These are phyloP conservation scores for Cardiocondyla obscurior DNA, from an alignment of 1,140 invertebrate genomes.

Conservation along the genomic window DNA sequence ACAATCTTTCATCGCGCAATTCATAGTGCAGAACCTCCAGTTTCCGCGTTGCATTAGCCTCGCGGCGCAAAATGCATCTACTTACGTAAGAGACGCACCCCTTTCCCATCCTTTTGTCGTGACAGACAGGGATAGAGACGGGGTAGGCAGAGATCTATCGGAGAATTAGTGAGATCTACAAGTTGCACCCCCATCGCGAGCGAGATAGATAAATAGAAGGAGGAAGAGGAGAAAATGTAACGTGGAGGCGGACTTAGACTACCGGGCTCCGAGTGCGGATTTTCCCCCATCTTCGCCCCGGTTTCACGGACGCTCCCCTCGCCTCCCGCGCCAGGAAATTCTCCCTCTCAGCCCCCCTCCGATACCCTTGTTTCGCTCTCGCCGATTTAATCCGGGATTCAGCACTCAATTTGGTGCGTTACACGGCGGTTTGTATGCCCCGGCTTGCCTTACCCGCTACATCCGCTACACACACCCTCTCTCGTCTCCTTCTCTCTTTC, in stretches of 20 bases:
- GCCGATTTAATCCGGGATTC: conserved; percentile 82
- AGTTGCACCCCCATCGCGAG: conserved; percentile 43
- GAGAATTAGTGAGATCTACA: conserved; percentile 62
- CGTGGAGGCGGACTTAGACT: conserved; percentile 47
- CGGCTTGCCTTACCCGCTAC: conserved; percentile 69
- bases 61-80: conserved; percentile 44
- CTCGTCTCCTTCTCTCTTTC: conserved; percentile 34
- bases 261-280: conserved; percentile 36
- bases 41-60: conserved; percentile 44
- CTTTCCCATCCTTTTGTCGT: conserved; percentile 16
- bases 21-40: conserved; percentile 11
- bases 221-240: background rate
- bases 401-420: conserved; percentile 84
- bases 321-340: background rate
- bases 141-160: conserved; percentile 58
- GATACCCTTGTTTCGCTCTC: conserved; percentile 67
- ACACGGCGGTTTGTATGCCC: conserved; percentile 80
- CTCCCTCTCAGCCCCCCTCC: conserved; percentile 38
- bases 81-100: conserved; percentile 44
- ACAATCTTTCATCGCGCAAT: conserved; percentile 12
- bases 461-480: conserved; percentile 35
- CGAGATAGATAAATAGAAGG: background rate
- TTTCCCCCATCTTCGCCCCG: conserved; percentile 60
- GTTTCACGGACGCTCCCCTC: conserved; percentile 47
- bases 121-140: conserved; percentile 52